A percentile compares a stretch with the other conserved stretches of the same genome.
Conservation (phyloP, 2,113 vertebrate genomes). For the Phaethon lepturus region DNA sequence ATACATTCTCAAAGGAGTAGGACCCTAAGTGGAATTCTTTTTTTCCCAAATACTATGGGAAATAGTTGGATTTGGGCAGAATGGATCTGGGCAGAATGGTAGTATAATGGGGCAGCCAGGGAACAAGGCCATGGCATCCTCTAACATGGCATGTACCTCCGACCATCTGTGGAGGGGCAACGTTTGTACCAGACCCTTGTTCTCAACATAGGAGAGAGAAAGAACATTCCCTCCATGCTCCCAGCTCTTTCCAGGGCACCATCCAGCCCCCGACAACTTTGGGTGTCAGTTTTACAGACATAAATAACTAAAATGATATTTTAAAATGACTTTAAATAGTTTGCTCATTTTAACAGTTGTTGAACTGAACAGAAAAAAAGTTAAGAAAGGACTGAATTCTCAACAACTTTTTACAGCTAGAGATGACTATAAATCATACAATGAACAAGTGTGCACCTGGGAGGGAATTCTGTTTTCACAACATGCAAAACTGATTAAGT, state of each 20-base stretch:
- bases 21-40: neutral
- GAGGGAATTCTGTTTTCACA: neutral
- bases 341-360: neutral
- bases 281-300: neutral
- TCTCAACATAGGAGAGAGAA: neutral
- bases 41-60: neutral
- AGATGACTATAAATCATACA: neutral
- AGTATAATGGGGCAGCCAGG: neutral
- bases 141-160: neutral
- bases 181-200: neutral
- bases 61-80: too few species aligned
- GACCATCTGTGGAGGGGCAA: neutral
- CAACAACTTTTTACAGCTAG: neutral
- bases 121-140: neutral
- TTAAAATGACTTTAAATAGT: neutral
- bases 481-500: conserved; percentile 5
- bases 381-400: neutral
- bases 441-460: neutral
- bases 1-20: neutral
- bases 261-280: neutral
- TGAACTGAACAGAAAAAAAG: neutral
- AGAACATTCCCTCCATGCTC: neutral
- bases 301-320: neutral
- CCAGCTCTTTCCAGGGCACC: neutral
- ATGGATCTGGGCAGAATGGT: rapidly evolving